Conservation (phyloP, 2,888 invertebrate genomes). For the Drosophila fungiperda region DNA sequence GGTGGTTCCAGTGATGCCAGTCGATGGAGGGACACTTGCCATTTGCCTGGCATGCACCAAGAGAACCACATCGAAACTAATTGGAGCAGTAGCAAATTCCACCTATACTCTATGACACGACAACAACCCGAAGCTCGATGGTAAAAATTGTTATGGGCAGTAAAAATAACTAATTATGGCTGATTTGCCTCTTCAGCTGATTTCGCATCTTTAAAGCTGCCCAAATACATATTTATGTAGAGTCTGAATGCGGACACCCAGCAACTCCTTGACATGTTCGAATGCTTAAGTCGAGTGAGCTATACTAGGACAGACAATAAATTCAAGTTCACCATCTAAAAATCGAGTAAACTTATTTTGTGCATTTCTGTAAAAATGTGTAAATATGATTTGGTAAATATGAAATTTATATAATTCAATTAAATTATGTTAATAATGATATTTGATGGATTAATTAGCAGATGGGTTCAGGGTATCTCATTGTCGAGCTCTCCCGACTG, state of each 20-base stretch:
- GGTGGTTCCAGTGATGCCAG: neutral
- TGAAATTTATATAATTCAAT: neutral
- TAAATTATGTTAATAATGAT: neutral
- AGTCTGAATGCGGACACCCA: neutral
- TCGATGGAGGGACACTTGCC: slow-evolving; percentile 19
- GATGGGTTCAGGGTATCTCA: neutral
- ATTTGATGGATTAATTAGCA: neutral
- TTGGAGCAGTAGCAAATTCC: neutral
- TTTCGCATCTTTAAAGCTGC: neutral
- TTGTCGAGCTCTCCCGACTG: neutral
- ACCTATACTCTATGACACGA: neutral
- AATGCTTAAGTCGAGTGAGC: neutral
- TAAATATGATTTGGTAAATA: neutral
- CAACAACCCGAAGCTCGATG: neutral
- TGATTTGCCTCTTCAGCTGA: neutral
- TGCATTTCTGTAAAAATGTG: neutral
- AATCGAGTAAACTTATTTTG: neutral
- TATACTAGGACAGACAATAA: neutral
- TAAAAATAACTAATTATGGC: neutral
- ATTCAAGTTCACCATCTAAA: neutral
- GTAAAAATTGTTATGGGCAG: neutral
- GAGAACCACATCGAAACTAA: neutral
- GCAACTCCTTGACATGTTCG: no score
- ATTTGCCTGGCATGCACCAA: slow-evolving; percentile 17
- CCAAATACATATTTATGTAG: neutral